Evolutionary conservation across 2,113 vertebrate genomes (phyloP).

Genomic region (Campylomormyrus tamandua): DNA sequence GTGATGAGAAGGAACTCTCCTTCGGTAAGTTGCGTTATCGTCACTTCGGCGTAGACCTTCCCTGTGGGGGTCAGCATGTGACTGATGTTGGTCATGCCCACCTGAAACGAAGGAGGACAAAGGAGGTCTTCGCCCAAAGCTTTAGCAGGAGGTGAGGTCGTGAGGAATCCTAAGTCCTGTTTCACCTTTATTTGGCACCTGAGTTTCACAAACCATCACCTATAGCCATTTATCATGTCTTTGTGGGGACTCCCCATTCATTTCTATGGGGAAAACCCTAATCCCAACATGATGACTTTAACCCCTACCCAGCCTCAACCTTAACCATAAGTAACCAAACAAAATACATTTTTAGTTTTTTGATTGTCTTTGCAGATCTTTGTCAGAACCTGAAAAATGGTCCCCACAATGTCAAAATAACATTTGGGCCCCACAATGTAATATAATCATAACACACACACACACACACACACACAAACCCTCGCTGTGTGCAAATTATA

Average conservation of each 20-base stretch:
- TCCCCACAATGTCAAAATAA: too few relatives aligned
- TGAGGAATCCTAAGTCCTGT: neutral
- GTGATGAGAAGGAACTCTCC: conserved; percentile 87
- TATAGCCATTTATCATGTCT: neutral
- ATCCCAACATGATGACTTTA: too few relatives aligned
- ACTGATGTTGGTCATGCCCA: conserved; percentile 90
- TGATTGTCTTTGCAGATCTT: too few relatives aligned
- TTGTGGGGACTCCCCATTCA: too few relatives aligned
- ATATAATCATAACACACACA: neutral
- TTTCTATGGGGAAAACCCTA: too few relatives aligned
- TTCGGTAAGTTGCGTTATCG: conserved; percentile 74
- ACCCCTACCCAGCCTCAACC: too few relatives aligned
- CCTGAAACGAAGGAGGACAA: conserved; percentile 50
- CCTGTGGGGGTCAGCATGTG: conserved; percentile 90
- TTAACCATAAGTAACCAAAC: too few relatives aligned
- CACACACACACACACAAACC: neutral
- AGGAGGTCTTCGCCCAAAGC: neutral
- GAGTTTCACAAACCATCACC: neutral
- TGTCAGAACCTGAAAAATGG: neutral
- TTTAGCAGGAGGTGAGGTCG: neutral
- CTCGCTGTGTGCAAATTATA: neutral
- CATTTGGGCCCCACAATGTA: too few relatives aligned
- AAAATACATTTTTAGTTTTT: too few relatives aligned
- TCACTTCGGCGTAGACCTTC: conserved; percentile 86
- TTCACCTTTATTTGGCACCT: neutral